Evolutionary conservation across 2,113 vertebrate genomes (phyloP), one percentile per base, ranked within the genome.

Genomic region (Epinephelus lanceolatus): DNA sequence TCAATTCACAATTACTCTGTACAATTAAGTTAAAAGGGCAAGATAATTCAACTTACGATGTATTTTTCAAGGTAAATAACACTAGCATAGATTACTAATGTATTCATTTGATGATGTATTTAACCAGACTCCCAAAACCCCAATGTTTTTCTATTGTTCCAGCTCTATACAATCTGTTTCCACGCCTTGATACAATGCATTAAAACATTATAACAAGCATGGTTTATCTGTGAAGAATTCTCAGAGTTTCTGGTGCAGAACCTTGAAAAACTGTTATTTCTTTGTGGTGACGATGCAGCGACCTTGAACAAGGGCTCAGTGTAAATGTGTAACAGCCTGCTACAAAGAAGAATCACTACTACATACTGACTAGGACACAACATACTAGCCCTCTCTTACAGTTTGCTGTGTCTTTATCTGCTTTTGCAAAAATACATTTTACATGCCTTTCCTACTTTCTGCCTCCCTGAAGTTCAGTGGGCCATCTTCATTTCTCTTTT

Each of bases 241-340:
- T 65, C n/a, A 69, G 27, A 66, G 21, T 57, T 51, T 55, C 21
- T 25, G 19, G 14, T 59, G 74, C 27, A 81, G 49, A 78, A n/a
- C 52, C 12, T 53, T 49, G 25, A 53, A 49, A 71, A 21, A 30
- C 21, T 42, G 19, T 74, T 30, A 21, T 71, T 55, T 79, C 33
- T 27, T 30, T 21, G 27, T 42, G 21, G 25, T 62, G 23, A 91
- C 61, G 45, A 42, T 78, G 67, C 30, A 52, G 23, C 56, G 57
- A 78, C 73, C 51, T 86, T 90, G 72, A 79, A 68, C 13, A 45
- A 49, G 42, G 10, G 1, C 42, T 57, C 18, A 19, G 40, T 33
- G 40, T 57, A 45, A 57, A 49, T 49, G 23, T 79, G 53, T 69
- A 77, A 65, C 75, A 82, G n/a, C 15, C 1, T 55, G 17, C 59